phyloP scores from a whole-genome alignment of 2,797 vertebrate species.

The Pseudomugil tenellus region DNA sequence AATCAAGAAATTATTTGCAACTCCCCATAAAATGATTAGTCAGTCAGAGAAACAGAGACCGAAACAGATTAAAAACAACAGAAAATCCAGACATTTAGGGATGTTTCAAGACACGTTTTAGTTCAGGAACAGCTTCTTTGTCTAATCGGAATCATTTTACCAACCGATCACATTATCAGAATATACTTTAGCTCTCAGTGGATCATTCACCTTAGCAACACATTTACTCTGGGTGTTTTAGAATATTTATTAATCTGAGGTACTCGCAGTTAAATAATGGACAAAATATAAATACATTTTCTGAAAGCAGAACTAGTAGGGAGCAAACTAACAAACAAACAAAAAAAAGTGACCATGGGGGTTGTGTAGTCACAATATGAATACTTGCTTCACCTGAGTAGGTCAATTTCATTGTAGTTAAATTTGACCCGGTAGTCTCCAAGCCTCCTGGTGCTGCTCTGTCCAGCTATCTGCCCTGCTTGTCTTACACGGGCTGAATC shows the following conservation, averaged over 20 bases:
- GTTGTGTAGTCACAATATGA: background rate
- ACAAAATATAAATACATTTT: background rate
- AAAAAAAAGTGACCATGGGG: background rate
- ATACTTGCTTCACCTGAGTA: slow-evolving; percentile 87
- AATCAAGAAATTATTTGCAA: too few relatives aligned
- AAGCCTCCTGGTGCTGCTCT: slow-evolving; percentile 93
- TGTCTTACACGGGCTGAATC: slow-evolving; percentile 91
- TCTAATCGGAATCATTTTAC: too few relatives aligned
- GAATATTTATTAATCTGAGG: background rate
- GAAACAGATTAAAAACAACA: too few relatives aligned
- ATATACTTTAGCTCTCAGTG: background rate
- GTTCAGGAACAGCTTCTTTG: too few relatives aligned
- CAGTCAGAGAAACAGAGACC: too few relatives aligned
- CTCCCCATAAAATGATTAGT: background rate
- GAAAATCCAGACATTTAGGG: too few relatives aligned
- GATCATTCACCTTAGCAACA: background rate
- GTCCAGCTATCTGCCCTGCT: slow-evolving; percentile 88
- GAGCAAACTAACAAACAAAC: background rate
- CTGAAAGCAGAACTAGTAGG: background rate
- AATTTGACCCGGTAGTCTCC: slow-evolving; percentile 96
- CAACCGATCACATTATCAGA: too few relatives aligned
- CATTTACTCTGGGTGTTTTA: background rate
- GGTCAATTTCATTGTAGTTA: slow-evolving; percentile 92
- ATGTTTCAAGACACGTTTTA: too few relatives aligned
- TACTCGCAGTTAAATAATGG: background rate